A percentile compares a stretch with the other conserved stretches of the same genome.
These are phyloP conservation scores for Ginglymostoma cirratum DNA, from an alignment of 2,113 vertebrate genomes.

Conservation along the genomic window DNA sequence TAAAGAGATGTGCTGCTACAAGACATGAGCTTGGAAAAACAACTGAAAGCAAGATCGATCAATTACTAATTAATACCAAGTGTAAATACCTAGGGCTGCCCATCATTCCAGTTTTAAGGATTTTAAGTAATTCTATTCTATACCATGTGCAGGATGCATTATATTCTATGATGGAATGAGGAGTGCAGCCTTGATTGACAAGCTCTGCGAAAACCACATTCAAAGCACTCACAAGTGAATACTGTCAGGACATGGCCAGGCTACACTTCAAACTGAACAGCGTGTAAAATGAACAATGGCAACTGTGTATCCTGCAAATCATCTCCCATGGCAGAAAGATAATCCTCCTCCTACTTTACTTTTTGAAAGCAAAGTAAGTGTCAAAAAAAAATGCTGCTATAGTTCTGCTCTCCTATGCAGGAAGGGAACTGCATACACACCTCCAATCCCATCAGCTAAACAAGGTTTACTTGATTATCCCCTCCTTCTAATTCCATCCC, in stretches of 20 bases:
- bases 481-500: background rate
- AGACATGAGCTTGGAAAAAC: background rate
- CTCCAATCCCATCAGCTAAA: background rate
- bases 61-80: background rate
- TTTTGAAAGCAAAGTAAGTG: background rate
- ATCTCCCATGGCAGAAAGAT: background rate
- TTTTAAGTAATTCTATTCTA: background rate
- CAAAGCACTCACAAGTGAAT: background rate
- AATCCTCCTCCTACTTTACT: constrained; percentile 12
- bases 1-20: background rate
- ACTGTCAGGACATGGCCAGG: background rate
- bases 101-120: background rate
- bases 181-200: background rate
- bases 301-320: background rate
- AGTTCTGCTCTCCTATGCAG: background rate
- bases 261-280: background rate
- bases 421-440: background rate
- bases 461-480: background rate
- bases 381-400: background rate
- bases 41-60: background rate
- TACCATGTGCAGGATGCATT: no score
- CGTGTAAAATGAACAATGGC: background rate
- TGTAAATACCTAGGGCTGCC: background rate
- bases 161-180: no score
- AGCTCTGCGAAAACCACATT: background rate